A percentile compares a stretch with the other conserved stretches of the same genome.
Conservation (phyloP, 1,140 invertebrate genomes). For the Halesus radiatus region DNA sequence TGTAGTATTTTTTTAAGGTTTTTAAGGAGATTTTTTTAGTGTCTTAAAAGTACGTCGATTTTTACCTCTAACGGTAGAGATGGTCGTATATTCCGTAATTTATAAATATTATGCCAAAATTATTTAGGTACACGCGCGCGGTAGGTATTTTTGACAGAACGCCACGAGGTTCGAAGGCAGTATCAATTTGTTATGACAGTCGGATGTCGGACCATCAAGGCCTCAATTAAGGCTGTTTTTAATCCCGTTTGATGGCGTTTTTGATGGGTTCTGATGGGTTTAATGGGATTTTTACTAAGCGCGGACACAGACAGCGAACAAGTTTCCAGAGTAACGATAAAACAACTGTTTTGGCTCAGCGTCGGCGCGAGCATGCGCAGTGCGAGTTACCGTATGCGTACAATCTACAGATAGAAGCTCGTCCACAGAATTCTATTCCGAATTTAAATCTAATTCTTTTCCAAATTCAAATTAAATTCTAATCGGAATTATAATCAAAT, state of each 20-base stretch:
- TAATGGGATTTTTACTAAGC: not conserved
- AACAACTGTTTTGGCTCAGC: slow-evolving; percentile 57
- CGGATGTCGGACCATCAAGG: not conserved
- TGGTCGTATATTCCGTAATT: not conserved
- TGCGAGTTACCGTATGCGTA: slow-evolving; percentile 53
- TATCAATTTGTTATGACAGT: slow-evolving; percentile 31
- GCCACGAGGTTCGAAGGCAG: slow-evolving; percentile 14
- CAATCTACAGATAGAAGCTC: slow-evolving; percentile 46
- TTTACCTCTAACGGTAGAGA: not conserved
- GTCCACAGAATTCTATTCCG: slow-evolving; percentile 43
- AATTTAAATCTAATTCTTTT: not conserved
- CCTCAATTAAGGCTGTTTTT: not conserved
- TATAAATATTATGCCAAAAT: not conserved
- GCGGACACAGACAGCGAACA: slow-evolving; percentile 31
- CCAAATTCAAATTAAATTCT: not conserved
- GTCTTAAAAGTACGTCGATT: not conserved
- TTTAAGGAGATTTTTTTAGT: not conserved
- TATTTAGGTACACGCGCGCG: no score
- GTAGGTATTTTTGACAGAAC: not conserved
- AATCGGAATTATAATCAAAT: no score
- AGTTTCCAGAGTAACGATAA: slow-evolving; percentile 54
- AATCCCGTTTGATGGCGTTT: not conserved
- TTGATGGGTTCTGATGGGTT: not conserved
- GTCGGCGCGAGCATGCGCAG: slow-evolving; percentile 54
- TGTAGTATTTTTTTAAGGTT: not conserved